phyloP scores from a whole-genome alignment of 2,113 vertebrate species.

The Addax nasomaculatus region DNA sequence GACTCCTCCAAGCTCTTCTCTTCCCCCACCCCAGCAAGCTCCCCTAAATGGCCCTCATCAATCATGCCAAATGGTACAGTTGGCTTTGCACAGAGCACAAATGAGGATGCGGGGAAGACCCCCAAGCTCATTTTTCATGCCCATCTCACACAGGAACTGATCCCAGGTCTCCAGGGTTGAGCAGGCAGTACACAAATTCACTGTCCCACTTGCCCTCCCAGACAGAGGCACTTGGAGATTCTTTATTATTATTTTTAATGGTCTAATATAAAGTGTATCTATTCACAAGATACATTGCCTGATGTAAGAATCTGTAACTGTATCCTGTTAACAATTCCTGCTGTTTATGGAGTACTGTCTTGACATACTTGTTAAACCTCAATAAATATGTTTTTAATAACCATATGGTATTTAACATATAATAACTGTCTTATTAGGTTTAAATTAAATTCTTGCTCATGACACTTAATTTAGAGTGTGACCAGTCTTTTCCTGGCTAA shows the following conservation, averaged over 20 bases:
- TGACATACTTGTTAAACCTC: constrained; percentile 83
- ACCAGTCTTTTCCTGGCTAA: constrained; percentile 77
- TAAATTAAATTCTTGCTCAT: constrained; percentile 82
- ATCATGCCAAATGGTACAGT: constrained; percentile 58
- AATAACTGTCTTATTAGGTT: constrained; percentile 81
- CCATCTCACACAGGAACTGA: constrained; percentile 39
- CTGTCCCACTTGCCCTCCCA: constrained; percentile 31
- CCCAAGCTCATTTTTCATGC: constrained; percentile 66
- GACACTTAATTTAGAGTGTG: constrained; percentile 81
- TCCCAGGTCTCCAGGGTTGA: constrained; percentile 44
- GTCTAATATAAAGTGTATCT: constrained; percentile 60
- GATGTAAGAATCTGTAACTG: constrained; percentile 79
- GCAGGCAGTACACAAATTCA: constrained; percentile 26
- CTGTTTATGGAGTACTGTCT: constrained; percentile 79
- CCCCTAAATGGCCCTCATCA: constrained; percentile 59
- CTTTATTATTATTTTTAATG: constrained; percentile 69
- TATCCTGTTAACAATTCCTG: constrained; percentile 76
- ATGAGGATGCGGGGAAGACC: constrained; percentile 44
- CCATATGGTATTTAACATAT: constrained; percentile 78
- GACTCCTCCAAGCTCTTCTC: constrained; percentile 11
- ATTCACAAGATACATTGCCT: constrained; percentile 71
- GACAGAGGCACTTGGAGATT: constrained; percentile 45
- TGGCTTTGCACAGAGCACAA: constrained; percentile 55
- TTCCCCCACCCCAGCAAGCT: not conserved
- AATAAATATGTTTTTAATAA: constrained; percentile 84